Base-by-base conservation (phyloP, 2,797 vertebrate species). In the Saxicola maurus region DNA sequence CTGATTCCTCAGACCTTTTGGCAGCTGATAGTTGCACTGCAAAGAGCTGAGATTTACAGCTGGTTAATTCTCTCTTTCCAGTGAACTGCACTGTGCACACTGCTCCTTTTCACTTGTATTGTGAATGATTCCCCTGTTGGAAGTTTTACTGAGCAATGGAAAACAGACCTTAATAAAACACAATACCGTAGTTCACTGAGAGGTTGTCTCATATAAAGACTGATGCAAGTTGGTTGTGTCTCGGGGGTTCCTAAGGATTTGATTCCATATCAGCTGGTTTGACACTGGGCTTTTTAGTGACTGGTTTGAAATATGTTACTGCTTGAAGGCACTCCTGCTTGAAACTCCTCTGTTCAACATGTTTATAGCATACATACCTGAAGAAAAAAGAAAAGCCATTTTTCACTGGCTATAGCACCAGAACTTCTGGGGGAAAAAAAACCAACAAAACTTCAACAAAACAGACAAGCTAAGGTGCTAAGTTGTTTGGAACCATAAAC, bases 101-200 rank as follows among this genome's bases (percentile, higher is more conserved):
- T 33, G n/a, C 55, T 85, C 37, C 35, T 86, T 92, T 75, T 73
- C 23, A 5, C 49, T 64, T 15, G 35, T 27, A 49, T 30, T 87
- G 81, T 71, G 65, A 92, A 49, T 43, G n/a, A 86, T 55, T 65
- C 59, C 71, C 45, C 37, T 24, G 49, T 7, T 90, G 62, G 56
- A 90, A 85, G 51, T 84, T 93, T 88, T 88, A 89, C 15, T 60
- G 60, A 64, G 45, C 77, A 76, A 40, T 13, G 42, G 82, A 86
- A 94, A 89, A 79, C 20, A 86, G 71, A 86, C 52, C 37, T 87
- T 69, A 87, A 86, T 83, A 82, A 87, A 91, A 65, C 40, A 72
- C 43, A 30, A 56, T 57, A 73, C 6, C 21, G 31, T n/a, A 84
- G 81, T 74, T 91, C 83, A 90, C 64, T 9, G 35, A 73, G 67